Evolutionary conservation across 2,113 vertebrate species (phyloP).

Genomic region (Muscicapa adusta): DNA sequence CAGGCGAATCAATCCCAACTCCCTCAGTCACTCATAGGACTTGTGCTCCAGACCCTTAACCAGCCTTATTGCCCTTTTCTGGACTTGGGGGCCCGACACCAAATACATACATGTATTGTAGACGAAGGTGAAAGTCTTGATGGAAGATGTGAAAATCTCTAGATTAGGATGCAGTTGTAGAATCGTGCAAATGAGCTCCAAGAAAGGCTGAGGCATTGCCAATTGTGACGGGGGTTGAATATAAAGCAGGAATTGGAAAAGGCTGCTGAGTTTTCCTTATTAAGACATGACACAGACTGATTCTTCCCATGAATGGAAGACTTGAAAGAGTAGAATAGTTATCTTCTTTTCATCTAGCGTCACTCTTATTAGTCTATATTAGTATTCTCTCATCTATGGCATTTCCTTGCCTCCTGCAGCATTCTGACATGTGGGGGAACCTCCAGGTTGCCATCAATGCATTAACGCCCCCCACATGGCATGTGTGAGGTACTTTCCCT

Average conservation of each 20-base stretch:
- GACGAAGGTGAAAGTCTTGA: neutral
- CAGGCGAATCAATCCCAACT: neutral
- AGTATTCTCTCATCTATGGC: neutral
- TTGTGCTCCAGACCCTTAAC: neutral
- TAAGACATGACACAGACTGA: neutral
- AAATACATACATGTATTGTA: neutral
- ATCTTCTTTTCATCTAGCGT: neutral
- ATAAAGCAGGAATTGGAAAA: neutral
- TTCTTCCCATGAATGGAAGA: neutral
- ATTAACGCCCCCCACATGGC: fast-evolving
- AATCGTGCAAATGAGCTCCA: neutral
- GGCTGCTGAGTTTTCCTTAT: neutral
- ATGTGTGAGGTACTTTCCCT: neutral
- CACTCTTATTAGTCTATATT: neutral
- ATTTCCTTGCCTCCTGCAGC: neutral
- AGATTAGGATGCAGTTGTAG: neutral
- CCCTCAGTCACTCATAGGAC: neutral
- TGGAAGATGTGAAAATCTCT: neutral
- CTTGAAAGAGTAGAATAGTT: neutral
- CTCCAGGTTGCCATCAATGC: neutral
- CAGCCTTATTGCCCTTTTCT: neutral
- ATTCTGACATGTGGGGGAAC: neutral
- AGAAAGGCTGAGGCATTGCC: neutral
- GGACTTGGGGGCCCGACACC: neutral
- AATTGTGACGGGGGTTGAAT: neutral